Evolutionary conservation across 2,113 vertebrate species (phyloP), one percentile per base, ranked within the genome.

Genomic region (Setophaga petechia): DNA sequence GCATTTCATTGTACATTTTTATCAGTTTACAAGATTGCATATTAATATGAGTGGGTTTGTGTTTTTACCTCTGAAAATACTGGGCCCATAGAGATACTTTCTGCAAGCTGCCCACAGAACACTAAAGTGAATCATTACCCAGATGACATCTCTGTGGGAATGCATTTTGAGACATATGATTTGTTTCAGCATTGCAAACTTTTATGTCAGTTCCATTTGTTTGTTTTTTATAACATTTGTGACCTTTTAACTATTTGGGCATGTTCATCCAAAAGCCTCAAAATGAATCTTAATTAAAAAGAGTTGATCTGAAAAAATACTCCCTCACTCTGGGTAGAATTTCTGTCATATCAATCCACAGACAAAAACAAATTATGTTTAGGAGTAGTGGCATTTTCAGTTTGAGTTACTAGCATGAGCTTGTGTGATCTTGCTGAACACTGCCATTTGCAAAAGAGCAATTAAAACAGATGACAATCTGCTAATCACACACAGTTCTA

Each of bases 271-370:
- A 95, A 84, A 95, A 94, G 55, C 85, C 57, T 97, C 94, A 87
- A 97, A 95, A 95, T 93, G 57, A 83, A 30, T 93, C 92, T 96
- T 98, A 97, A 98, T 97, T 97, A 97, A 96, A 96, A 95, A 79
- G 91, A 59, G 81, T 73, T 94, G 89, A 55, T 89, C 62, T 89
- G 86, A 97, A 97, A 96, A 97, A 97, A 65, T 96, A 96, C 96
- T 98, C 96, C 96, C 91, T 90, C 87, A 92, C 58, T 94, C 90
- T 84, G 83, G 67, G 69, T 97, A 94, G 89, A 93, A 87, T 95
- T 95, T 94, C 84, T 96, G 86, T 97, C 94, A 79, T 93, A 90
- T 96, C 87, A 94, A 79, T 95, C 81, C 94, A 89, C 75, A 63
- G 92, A 93, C 84, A 89, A 96, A 96, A 97, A 93, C 84, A 97